A percentile compares a stretch with the other conserved stretches of the same genome.
Evolutionary conservation across 2,113 vertebrate genomes (phyloP).

Genomic region (Porphyrio hochstetteri): DNA sequence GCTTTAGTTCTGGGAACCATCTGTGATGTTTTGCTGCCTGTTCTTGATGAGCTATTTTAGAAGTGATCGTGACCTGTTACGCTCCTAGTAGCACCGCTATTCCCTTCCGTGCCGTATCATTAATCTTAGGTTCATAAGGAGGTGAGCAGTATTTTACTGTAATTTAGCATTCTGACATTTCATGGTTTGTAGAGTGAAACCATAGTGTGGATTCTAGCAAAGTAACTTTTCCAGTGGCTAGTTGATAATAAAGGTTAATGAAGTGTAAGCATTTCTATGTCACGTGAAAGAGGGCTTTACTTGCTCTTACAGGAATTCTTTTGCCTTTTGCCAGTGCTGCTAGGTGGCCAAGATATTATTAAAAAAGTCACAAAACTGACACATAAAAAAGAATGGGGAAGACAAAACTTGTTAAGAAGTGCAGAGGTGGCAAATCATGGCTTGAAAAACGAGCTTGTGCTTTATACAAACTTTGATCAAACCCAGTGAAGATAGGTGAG

Average conservation of each 20-base stretch:
- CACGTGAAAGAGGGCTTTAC: neutral
- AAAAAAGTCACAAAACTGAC: neutral
- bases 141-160: slow-evolving; percentile 57
- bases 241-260: slow-evolving; percentile 49
- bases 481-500: neutral
- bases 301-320: slow-evolving; percentile 24
- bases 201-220: slow-evolving; percentile 20
- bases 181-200: slow-evolving; percentile 38
- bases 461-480: neutral
- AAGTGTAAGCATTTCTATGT: slow-evolving; percentile 17
- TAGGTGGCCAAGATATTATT: neutral
- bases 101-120: slow-evolving; percentile 28
- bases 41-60: slow-evolving; percentile 29
- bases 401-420: neutral
- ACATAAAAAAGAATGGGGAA: neutral
- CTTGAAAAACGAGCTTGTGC: neutral
- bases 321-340: neutral
- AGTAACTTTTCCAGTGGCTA: slow-evolving; percentile 57
- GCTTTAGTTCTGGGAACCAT: neutral
- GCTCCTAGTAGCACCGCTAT: neutral
- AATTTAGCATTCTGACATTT: slow-evolving; percentile 42
- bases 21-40: neutral
- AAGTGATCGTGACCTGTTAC: neutral
- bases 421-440: neutral
- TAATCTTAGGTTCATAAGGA: slow-evolving; percentile 67